Evolutionary conservation across 2,888 invertebrate species (phyloP), one percentile per base, ranked within the genome.

Genomic region (Syritta pipiens): DNA sequence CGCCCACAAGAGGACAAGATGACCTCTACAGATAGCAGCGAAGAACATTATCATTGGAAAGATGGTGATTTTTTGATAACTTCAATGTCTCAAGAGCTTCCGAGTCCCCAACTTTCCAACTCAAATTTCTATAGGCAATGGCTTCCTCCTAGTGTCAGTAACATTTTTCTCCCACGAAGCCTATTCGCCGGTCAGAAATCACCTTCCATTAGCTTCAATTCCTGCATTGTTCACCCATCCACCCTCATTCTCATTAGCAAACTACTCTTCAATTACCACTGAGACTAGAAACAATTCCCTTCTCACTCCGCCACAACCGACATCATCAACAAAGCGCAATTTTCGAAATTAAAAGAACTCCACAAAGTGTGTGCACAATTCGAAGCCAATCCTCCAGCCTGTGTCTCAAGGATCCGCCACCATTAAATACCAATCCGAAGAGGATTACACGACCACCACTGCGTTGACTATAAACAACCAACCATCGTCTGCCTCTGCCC

Each of bases 381-480:
- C n/a, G n/a, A n/a, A n/a, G n/a, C n/a, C n/a, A n/a, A n/a, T n/a
- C n/a, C n/a, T n/a, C n/a, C n/a, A n/a, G 14, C 9, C 7, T 35
- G 10, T 46, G 20, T 59, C 53, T 53, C 44, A 46, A 65, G 46
- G 53, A 60, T 30, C 40, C n/a, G n/a, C 51, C 59, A 26, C 65
- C 30, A 63, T 63, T 69, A 48, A 48, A 71, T 32, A 77, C 40
- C 65, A 77, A 72, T 65, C 53, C 63, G 59, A 60, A 77, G 72
- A 59, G 65, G 71, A 77, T 77, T 77, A 77, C 65, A 59, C 37
- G 32, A 44, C 53, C 42, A 9, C 37, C 9, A 19, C 32, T 19
- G 7, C 32, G 28, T 2, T 4, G 28, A 28, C 28, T 46, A 62
- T n/a, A 3, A 35, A 17, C 46, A 60, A 60, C 55, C 59, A 37